Conservation (phyloP, 1,140 invertebrate genomes). For the Drosophila ercepeae region DNA sequence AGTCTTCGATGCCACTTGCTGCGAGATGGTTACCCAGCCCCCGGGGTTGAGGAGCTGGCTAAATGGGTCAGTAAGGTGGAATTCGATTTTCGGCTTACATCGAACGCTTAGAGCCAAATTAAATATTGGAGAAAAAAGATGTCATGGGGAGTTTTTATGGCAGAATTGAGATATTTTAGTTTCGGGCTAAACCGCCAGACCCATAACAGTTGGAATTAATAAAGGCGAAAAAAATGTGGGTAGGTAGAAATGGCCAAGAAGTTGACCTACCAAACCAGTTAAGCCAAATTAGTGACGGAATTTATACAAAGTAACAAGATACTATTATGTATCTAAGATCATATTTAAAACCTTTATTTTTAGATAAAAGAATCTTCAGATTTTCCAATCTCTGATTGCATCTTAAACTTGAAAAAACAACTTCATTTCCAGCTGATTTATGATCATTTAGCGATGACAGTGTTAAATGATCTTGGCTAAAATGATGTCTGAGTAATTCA, state of each 20-base stretch:
- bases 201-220: slow-evolving; percentile 34
- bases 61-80: slow-evolving; percentile 80
- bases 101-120: slow-evolving; percentile 73
- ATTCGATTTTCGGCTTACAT: slow-evolving; percentile 64
- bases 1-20: slow-evolving; percentile 25
- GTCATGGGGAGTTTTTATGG: slow-evolving; percentile 66
- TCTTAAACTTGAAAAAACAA: slow-evolving; percentile 43
- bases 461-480: slow-evolving; percentile 62
- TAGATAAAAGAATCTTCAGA: background rate
- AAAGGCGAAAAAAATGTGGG: slow-evolving; percentile 11
- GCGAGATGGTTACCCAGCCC: slow-evolving; percentile 48
- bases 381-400: no score
- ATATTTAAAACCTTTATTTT: background rate
- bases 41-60: slow-evolving; percentile 39
- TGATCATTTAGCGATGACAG: slow-evolving; percentile 33
- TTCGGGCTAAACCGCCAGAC: slow-evolving; percentile 48
- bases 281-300: background rate
- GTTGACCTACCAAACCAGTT: slow-evolving; percentile 4
- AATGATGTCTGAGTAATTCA: slow-evolving; percentile 61
- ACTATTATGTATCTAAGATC: background rate
- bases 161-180: slow-evolving; percentile 47
- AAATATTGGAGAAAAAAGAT: slow-evolving; percentile 62
- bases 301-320: background rate
- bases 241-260: slow-evolving; percentile 6
- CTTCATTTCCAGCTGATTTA: slow-evolving; percentile 38